phyloP scores from a whole-genome alignment of 2,797 vertebrate genomes.

The Chiloscyllium punctatum region DNA sequence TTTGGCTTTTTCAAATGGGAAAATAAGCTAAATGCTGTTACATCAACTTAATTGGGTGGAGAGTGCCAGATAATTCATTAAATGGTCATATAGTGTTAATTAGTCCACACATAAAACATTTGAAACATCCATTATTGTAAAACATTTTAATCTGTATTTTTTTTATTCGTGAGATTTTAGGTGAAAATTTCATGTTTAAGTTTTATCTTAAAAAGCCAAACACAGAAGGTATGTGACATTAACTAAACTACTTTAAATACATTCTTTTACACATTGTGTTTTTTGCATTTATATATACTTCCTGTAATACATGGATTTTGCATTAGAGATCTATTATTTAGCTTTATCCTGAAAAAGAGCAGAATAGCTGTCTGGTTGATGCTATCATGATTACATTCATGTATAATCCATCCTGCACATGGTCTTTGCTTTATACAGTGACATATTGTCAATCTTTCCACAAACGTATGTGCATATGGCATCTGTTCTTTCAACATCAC shows the following conservation, averaged over 20 bases:
- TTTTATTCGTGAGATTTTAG: background rate
- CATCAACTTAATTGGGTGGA: conserved; percentile 31
- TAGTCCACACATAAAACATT: conserved; percentile 33
- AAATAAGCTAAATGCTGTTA: conserved; percentile 38
- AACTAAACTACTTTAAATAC: background rate
- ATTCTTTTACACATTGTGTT: background rate
- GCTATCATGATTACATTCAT: conserved; percentile 34
- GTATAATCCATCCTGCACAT: conserved; percentile 38
- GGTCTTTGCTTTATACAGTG: conserved; percentile 37
- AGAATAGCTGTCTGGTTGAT: conserved; percentile 35
- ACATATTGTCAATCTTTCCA: conserved; percentile 33
- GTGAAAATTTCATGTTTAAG: background rate
- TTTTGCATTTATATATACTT: background rate
- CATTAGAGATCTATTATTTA: background rate
- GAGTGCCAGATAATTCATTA: conserved; percentile 33
- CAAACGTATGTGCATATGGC: conserved; percentile 27
- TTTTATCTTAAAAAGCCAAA: background rate
- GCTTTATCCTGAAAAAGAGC: background rate
- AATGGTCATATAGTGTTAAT: conserved; percentile 37
- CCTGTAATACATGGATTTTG: background rate
- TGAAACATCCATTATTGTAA: conserved; percentile 32
- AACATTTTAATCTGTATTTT: conserved; percentile 5
- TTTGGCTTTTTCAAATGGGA: conserved; percentile 38
- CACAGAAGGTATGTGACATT: background rate
- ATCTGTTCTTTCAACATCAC: conserved; percentile 32